Percentiles rank a stretch among this genome's conserved stretches.
These are phyloP conservation scores for Leuciscus idus DNA, from an alignment of 2,113 vertebrate species.

Conservation along the genomic window DNA sequence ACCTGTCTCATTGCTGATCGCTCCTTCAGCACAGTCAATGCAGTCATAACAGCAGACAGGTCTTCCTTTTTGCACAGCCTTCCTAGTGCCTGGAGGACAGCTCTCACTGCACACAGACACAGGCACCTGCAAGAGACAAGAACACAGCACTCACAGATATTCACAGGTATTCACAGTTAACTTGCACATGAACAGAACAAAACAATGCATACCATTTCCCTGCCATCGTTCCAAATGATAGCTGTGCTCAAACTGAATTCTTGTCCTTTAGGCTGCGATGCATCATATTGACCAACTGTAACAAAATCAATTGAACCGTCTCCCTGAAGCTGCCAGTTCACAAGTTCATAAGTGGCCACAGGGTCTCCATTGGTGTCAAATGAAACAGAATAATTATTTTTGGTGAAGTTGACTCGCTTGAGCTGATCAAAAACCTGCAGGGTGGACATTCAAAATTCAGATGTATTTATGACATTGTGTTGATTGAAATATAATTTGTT, in stretches of 20 bases:
- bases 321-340: constrained; percentile 70
- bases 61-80: constrained; percentile 68
- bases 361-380: constrained; percentile 74
- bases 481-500: no score
- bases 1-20: constrained; percentile 66
- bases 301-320: constrained; percentile 60
- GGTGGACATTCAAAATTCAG: neutral
- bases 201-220: constrained; percentile 53
- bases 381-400: constrained; percentile 66
- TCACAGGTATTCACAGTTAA: constrained; percentile 14
- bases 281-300: constrained; percentile 69
- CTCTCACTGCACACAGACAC: constrained; percentile 70
- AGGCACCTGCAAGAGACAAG: constrained; percentile 60
- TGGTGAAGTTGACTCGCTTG: constrained; percentile 65
- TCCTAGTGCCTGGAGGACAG: constrained; percentile 69
- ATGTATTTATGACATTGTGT: neutral
- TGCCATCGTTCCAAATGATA: constrained; percentile 64
- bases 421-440: constrained; percentile 65
- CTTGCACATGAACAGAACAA: constrained; percentile 5
- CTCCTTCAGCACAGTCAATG: constrained; percentile 71
- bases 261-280: constrained; percentile 60
- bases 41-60: constrained; percentile 74
- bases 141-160: neutral
- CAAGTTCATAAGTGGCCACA: constrained; percentile 68
- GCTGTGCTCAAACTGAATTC: constrained; percentile 64